Conservation (phyloP, 23 tunicate species). For the Pegea sp. region DNA sequence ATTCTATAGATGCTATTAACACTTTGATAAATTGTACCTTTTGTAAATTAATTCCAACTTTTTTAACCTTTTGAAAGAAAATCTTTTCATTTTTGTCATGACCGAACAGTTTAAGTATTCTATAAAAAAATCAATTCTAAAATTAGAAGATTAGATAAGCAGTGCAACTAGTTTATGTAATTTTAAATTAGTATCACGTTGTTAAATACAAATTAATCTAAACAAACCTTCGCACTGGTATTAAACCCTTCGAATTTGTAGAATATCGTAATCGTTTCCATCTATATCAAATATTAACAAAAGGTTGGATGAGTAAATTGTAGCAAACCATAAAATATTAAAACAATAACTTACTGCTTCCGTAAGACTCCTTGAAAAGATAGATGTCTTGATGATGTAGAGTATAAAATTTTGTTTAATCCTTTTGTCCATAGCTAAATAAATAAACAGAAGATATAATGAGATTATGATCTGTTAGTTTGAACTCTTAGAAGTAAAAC, state of each 20-base stretch:
- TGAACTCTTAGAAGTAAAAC: too few species aligned
- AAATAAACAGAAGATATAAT: too few species aligned
- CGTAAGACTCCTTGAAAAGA: too few species aligned
- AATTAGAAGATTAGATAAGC: too few species aligned
- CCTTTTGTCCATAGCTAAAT: too few species aligned
- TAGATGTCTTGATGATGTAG: too few species aligned
- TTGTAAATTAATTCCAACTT: constrained; percentile 24
- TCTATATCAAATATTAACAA: neutral
- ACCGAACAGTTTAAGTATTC: constrained; percentile 54
- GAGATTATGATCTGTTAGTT: too few species aligned
- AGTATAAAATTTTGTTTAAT: too few species aligned
- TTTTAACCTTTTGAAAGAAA: constrained; percentile 22
- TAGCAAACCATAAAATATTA: too few species aligned
- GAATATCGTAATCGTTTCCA: constrained; percentile 3
- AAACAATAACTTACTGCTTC: too few species aligned
- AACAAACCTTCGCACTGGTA: constrained; percentile 21
- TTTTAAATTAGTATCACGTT: neutral
- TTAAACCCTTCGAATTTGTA: constrained; percentile 7
- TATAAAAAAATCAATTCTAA: constrained; percentile 11
- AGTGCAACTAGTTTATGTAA: neutral
- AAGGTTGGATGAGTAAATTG: too few species aligned
- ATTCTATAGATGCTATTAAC: neutral
- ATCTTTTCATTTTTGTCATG: constrained; percentile 49
- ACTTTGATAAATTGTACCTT: constrained; percentile 14
- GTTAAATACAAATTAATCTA: neutral